phyloP scores from a whole-genome alignment of 2,888 invertebrate species.

The Scotopteryx bipunctaria region DNA sequence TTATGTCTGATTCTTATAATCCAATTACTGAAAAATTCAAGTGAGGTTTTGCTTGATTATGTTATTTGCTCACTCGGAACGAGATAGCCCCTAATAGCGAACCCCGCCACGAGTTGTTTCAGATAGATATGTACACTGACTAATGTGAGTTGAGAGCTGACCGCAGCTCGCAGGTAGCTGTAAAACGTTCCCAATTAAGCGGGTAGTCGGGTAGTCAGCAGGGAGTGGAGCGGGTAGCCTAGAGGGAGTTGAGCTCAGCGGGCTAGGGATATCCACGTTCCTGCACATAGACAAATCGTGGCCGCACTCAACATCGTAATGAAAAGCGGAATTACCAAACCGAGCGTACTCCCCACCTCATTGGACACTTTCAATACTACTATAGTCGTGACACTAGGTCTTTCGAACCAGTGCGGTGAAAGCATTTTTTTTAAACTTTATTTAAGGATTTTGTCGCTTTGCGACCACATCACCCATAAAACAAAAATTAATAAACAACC shows the following conservation, averaged over 20 bases:
- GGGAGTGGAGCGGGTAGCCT: too few species aligned
- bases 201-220: too few species aligned
- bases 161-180: conserved; percentile 51
- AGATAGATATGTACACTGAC: conserved; percentile 41
- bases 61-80: not conserved
- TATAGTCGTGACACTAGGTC: too few species aligned
- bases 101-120: too few species aligned
- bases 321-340: conserved; percentile 29
- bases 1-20: too few species aligned
- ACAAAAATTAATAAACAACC: too few species aligned
- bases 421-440: too few species aligned
- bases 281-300: conserved; percentile 29
- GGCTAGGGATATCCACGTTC: conserved; percentile 34
- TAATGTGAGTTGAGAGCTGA: conserved; percentile 49
- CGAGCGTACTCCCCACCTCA: not conserved
- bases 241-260: conserved; percentile 48
- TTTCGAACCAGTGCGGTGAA: too few species aligned
- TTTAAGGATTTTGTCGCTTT: too few species aligned
- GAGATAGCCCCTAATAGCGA: conserved; percentile 5
- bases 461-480: too few species aligned
- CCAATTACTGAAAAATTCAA: conserved; percentile 1
- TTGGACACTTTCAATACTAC: not conserved
- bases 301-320: conserved; percentile 38
- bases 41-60: not conserved
- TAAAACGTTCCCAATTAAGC: conserved; percentile 60